Percentiles rank a stretch among this genome's conserved stretches.
These are phyloP conservation scores for Rhingia campestris DNA, from an alignment of 2,888 invertebrate genomes.

Conservation along the genomic window DNA sequence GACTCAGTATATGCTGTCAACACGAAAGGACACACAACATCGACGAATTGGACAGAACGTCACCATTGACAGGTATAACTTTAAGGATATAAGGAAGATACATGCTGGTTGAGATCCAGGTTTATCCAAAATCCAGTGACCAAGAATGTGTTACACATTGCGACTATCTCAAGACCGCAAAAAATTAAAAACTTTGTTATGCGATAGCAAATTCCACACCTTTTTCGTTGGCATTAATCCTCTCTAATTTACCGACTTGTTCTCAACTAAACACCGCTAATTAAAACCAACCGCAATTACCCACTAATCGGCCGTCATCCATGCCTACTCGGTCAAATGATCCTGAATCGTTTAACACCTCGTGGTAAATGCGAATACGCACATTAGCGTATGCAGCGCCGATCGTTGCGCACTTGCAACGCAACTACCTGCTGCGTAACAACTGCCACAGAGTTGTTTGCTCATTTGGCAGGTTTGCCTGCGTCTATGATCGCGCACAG, in stretches of 20 bases:
- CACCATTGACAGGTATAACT: too few species aligned
- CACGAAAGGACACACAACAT: too few species aligned
- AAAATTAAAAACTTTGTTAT: slow-evolving; percentile 34
- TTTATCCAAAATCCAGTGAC: neutral
- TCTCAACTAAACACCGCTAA: slow-evolving; percentile 71
- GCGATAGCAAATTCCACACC: slow-evolving; percentile 44
- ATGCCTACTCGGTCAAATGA: slow-evolving; percentile 58
- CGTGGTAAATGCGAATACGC: slow-evolving; percentile 42
- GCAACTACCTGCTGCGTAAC: slow-evolving; percentile 53
- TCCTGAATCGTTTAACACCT: slow-evolving; percentile 71
- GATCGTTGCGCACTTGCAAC: neutral
- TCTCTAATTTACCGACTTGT: slow-evolving; percentile 71
- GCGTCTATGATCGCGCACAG: slow-evolving; percentile 31
- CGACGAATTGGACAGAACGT: too few species aligned
- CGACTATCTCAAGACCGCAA: neutral
- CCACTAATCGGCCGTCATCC: slow-evolving; percentile 69
- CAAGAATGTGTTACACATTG: neutral
- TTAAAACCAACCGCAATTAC: slow-evolving; percentile 68
- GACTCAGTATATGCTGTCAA: too few species aligned
- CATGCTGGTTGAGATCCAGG: neutral
- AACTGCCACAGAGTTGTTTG: slow-evolving; percentile 24
- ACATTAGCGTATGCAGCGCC: slow-evolving; percentile 33
- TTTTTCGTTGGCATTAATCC: slow-evolving; percentile 41
- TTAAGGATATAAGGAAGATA: too few species aligned
- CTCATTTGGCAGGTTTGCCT: slow-evolving; percentile 50